These are phyloP conservation scores for Scyliorhinus canicula DNA, from an alignment of 2,797 vertebrate genomes.

Conservation along the genomic window DNA sequence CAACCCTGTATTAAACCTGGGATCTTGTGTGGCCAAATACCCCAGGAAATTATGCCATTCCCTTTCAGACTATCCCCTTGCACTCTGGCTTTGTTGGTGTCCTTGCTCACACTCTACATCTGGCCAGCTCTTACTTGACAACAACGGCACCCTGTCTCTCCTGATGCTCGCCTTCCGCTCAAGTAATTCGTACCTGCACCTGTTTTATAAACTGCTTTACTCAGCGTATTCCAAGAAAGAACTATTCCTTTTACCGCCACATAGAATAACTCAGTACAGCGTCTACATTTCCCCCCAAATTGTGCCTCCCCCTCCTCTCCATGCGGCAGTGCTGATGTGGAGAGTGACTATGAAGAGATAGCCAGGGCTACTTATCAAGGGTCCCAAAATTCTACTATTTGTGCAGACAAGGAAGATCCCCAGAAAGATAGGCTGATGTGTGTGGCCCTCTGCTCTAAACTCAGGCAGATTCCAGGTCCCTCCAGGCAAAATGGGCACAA, in stretches of 20 bases:
- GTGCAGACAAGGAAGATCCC: background rate
- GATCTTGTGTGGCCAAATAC: background rate
- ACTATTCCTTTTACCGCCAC: background rate
- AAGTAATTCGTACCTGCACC: background rate
- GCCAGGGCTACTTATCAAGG: background rate
- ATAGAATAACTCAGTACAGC: background rate
- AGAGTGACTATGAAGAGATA: background rate
- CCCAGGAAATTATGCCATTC: background rate
- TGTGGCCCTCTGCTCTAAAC: background rate
- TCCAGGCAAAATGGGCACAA: background rate
- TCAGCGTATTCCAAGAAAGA: background rate
- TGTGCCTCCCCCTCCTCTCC: background rate
- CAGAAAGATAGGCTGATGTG: background rate
- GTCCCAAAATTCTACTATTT: background rate
- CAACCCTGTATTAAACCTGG: background rate
- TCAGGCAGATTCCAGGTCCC: slow-evolving; percentile 15
- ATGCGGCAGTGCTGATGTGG: background rate
- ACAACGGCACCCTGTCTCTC: no score
- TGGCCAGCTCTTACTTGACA: no score
- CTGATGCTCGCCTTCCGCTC: background rate
- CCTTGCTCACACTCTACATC: no score
- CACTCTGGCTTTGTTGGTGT: background rate
- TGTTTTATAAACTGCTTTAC: background rate
- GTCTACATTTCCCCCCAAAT: background rate
- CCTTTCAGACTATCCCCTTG: background rate